Conservation (phyloP, 23 tunicate genomes). For the Clavelina lepadiformis region DNA sequence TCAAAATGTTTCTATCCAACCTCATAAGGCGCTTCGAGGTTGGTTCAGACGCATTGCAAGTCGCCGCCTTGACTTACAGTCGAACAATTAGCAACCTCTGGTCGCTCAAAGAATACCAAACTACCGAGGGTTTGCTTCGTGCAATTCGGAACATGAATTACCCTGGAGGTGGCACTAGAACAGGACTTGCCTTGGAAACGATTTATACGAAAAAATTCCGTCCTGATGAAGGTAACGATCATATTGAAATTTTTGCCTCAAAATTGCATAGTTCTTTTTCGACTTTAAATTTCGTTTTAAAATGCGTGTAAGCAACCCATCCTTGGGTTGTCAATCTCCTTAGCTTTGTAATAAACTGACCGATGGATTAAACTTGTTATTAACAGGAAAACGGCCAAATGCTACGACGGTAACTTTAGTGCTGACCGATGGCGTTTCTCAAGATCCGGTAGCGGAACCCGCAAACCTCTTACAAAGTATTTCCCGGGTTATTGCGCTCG, state of each 20-base stretch:
- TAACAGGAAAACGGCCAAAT: slow-evolving; percentile 9
- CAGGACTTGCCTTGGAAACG: slow-evolving; percentile 22
- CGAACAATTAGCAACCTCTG: slow-evolving; percentile 25
- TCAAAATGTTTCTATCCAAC: slow-evolving; percentile 14
- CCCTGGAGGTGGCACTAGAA: slow-evolving; percentile 28
- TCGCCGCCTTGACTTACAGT: slow-evolving; percentile 24
- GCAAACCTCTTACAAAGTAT: slow-evolving; percentile 16
- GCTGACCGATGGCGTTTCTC: slow-evolving; percentile 52
- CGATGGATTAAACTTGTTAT: no score
- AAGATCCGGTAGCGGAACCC: slow-evolving; percentile 42
- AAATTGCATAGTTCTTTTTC: not conserved
- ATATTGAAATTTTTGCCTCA: not conserved
- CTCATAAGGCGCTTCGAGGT: slow-evolving; percentile 25
- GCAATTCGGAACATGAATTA: slow-evolving; percentile 25
- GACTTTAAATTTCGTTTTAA: not conserved
- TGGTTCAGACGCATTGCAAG: slow-evolving; percentile 15
- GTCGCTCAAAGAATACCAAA: slow-evolving; percentile 15
- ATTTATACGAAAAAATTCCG: slow-evolving; percentile 20
- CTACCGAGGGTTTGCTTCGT: slow-evolving; percentile 8
- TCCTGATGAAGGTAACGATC: not conserved
- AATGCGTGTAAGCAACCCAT: no score
- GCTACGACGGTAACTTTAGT: slow-evolving; percentile 46
- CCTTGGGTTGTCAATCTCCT: no score
- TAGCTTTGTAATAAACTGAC: no score
- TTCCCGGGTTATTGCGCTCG: slow-evolving; percentile 46